Conservation (phyloP, 2,888 invertebrate genomes). For the Myopa tessellatipennis region DNA sequence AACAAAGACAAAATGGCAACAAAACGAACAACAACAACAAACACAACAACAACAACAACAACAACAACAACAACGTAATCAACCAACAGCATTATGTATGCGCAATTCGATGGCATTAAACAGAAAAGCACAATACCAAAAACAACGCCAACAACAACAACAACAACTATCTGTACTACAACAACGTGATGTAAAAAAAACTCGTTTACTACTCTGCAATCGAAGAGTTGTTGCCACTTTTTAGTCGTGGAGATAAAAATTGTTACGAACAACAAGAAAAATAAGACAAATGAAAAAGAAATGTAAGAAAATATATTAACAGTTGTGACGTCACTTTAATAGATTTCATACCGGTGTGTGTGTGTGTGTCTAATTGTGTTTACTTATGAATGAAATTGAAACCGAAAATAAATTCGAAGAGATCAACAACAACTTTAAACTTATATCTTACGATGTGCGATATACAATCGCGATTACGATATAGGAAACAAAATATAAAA, state of each 20-base stretch:
- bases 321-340: conserved; percentile 31
- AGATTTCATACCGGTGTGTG: conserved; percentile 8
- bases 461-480: too few relatives aligned
- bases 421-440: conserved; percentile 8
- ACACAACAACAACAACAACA: conserved; percentile 43
- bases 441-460: background rate
- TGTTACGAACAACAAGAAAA: conserved; percentile 18
- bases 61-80: background rate
- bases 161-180: conserved; percentile 3
- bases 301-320: conserved; percentile 18
- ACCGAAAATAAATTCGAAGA: conserved; percentile 9
- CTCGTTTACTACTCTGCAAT: conserved; percentile 38
- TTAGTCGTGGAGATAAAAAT: conserved; percentile 27
- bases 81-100: conserved; percentile 20
- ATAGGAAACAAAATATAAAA: too few relatives aligned
- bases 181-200: conserved; percentile 11
- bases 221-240: conserved; percentile 31
- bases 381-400: conserved; percentile 27
- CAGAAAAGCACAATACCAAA: conserved; percentile 26
- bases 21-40: too few relatives aligned
- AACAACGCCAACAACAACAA: conserved; percentile 19
- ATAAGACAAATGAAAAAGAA: conserved; percentile 16
- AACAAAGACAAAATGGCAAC: background rate
- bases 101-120: conserved; percentile 36
- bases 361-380: conserved; percentile 17